phyloP scores from a whole-genome alignment of 2,797 vertebrate genomes.

The Phalanger gymnotis region DNA sequence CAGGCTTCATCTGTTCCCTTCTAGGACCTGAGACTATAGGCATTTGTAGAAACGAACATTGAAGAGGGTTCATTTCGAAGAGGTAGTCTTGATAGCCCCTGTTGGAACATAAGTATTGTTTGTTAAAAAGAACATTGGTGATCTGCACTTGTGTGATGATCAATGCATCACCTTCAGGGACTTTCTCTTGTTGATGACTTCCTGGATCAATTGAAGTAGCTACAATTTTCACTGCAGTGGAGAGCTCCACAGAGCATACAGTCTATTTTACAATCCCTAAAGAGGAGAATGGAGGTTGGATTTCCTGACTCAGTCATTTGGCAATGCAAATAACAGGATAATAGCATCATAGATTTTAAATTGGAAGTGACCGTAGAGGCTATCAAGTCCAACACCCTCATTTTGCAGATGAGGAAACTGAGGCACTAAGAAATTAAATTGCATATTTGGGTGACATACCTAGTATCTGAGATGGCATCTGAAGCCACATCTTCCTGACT shows the following conservation, averaged over 20 bases:
- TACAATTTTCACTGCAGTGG: not conserved
- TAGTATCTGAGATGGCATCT: not conserved
- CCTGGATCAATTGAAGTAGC: not conserved
- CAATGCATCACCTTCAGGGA: not conserved
- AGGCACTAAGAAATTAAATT: not conserved
- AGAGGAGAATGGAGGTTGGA: not conserved
- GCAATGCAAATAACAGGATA: not conserved
- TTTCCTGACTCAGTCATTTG: not conserved
- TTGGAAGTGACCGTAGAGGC: not conserved
- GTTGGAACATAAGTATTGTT: not conserved
- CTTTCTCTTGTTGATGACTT: not conserved
- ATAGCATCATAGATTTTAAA: not conserved
- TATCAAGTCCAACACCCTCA: not conserved
- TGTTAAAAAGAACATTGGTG: not conserved
- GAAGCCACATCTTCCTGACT: not conserved
- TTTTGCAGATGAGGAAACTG: not conserved
- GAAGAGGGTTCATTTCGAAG: not conserved
- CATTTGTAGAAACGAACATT: not conserved
- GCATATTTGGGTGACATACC: not conserved
- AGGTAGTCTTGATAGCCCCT: not conserved
- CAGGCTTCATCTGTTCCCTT: not conserved
- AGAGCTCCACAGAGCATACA: not conserved
- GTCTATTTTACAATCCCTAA: not conserved
- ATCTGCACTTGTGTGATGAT: not conserved
- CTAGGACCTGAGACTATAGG: not conserved